phyloP scores from a whole-genome alignment of 1,140 invertebrate species.

The Metaphire vulgaris region DNA sequence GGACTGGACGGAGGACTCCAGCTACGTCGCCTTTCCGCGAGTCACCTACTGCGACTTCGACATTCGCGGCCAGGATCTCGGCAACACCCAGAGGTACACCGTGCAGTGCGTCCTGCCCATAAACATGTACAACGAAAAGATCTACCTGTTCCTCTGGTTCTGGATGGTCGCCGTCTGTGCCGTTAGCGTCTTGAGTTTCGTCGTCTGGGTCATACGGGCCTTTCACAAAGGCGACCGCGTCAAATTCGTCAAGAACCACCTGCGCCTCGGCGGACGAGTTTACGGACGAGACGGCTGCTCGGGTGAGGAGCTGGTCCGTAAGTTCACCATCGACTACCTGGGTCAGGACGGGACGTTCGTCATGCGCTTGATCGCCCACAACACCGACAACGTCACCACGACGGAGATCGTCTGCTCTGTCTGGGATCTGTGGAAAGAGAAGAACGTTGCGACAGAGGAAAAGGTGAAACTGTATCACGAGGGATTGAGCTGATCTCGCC shows the following conservation, averaged over 20 bases:
- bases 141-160: conserved; percentile 35
- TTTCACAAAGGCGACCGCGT: conserved; percentile 20
- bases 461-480: too few species aligned
- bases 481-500: too few species aligned
- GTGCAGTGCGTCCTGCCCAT: conserved; percentile 37
- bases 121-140: conserved; percentile 38
- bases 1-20: conserved; percentile 41
- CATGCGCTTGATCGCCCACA: conserved; percentile 34
- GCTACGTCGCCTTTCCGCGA: conserved; percentile 48
- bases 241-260: conserved; percentile 25
- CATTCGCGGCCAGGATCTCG: conserved; percentile 43
- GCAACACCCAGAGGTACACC: conserved; percentile 44
- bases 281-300: not conserved
- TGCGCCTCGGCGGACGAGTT: not conserved
- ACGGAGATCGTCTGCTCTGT: conserved; percentile 32
- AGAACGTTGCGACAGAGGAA: not conserved
- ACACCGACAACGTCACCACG: conserved; percentile 46
- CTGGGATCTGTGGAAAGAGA: conserved; percentile 25
- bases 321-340: conserved; percentile 30
- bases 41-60: conserved; percentile 54
- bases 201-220: conserved; percentile 22
- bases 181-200: conserved; percentile 22
- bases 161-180: conserved; percentile 49
- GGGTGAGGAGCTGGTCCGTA: not conserved
- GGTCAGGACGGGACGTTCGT: conserved; percentile 33